phyloP scores from a whole-genome alignment of 2,113 vertebrate species.

The Indicator indicator region DNA sequence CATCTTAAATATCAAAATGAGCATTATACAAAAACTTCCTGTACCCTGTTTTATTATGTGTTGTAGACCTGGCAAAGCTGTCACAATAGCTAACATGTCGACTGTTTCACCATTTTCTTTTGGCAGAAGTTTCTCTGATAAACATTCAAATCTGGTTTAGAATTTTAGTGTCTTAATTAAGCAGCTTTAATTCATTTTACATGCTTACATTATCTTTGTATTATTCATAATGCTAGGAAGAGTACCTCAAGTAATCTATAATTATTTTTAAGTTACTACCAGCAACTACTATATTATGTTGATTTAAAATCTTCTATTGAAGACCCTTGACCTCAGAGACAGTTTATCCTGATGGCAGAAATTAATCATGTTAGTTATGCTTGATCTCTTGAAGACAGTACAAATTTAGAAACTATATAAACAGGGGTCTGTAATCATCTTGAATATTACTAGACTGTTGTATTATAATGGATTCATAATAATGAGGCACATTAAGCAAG shows the following conservation, averaged over 20 bases:
- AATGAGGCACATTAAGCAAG: neutral
- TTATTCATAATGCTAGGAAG: neutral
- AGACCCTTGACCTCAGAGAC: neutral
- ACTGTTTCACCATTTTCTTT: neutral
- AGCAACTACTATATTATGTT: neutral
- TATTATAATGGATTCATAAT: neutral
- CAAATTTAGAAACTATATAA: conserved; percentile 9
- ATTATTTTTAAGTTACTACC: neutral
- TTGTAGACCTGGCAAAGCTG: neutral
- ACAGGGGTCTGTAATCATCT: neutral
- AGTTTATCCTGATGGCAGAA: neutral
- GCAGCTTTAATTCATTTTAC: neutral
- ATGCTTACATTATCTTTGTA: neutral
- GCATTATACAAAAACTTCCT: neutral
- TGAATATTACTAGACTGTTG: neutral
- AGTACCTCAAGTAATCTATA: neutral
- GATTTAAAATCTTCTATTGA: conserved; percentile 1
- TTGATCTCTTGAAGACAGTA: neutral
- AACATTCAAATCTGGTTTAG: neutral
- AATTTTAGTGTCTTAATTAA: neutral
- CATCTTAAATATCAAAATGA: neutral
- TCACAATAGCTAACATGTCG: neutral
- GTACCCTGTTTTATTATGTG: neutral
- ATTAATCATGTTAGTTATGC: neutral
- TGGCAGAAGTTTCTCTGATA: neutral